Conservation (phyloP, 2,113 vertebrate species). For the Oncorhynchus kisutch region DNA sequence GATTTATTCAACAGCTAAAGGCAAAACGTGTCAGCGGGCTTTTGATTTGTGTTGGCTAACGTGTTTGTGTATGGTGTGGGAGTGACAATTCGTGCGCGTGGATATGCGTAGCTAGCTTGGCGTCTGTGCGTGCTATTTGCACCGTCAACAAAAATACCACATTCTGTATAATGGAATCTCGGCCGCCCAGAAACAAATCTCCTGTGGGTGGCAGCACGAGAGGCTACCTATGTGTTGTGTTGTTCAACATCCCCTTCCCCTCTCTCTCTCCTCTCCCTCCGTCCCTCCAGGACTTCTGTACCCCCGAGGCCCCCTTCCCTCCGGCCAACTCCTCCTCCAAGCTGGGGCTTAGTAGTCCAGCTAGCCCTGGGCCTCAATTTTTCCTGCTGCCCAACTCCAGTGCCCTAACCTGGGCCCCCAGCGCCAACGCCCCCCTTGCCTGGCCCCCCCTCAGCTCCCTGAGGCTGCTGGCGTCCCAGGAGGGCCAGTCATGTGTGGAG, state of each 20-base stretch:
- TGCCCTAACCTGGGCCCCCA: constrained; percentile 79
- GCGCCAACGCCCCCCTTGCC: constrained; percentile 55
- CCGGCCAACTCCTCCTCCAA: constrained; percentile 62
- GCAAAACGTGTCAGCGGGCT: too few relatives aligned
- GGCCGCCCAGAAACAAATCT: too few relatives aligned
- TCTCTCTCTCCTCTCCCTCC: background rate
- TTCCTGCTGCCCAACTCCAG: constrained; percentile 80
- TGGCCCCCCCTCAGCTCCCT: constrained; percentile 88
- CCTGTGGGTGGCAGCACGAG: background rate
- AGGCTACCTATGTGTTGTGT: background rate
- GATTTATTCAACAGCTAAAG: too few relatives aligned
- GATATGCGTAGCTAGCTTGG: too few relatives aligned
- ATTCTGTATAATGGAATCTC: too few relatives aligned
- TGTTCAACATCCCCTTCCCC: background rate
- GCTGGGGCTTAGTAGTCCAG: constrained; percentile 51
- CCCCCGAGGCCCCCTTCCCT: constrained; percentile 46
- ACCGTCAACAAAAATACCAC: too few relatives aligned
- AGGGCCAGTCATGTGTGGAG: constrained; percentile 82
- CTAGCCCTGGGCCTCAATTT: constrained; percentile 64
- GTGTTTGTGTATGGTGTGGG: too few relatives aligned
- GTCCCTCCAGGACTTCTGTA: constrained; percentile 88
- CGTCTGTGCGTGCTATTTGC: too few relatives aligned
- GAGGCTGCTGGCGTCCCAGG: constrained; percentile 79
- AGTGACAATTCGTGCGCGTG: too few relatives aligned
- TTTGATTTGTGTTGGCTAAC: too few relatives aligned